Conservation (phyloP, 2,113 vertebrate species). For the Oncorhynchus gorbuscha region DNA sequence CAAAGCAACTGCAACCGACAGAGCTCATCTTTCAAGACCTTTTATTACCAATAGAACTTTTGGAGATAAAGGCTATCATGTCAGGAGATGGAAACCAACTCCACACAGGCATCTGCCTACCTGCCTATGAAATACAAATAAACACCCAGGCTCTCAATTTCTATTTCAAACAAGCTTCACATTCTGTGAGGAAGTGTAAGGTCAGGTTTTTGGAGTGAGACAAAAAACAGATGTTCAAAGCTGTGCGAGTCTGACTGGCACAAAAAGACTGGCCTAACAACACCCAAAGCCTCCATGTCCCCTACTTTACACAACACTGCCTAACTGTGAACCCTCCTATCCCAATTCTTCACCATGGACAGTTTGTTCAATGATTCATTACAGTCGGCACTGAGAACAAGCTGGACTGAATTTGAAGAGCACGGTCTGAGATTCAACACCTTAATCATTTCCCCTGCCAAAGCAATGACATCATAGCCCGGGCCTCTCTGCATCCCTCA, state of each 20-base stretch:
- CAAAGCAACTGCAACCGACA: neutral
- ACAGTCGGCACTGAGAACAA: neutral
- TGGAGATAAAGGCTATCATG: neutral
- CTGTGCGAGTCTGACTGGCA: neutral
- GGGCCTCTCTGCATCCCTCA: too few relatives aligned
- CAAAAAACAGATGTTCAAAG: neutral
- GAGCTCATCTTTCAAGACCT: neutral
- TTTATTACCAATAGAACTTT: neutral
- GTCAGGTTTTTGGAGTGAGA: neutral
- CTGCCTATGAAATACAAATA: neutral
- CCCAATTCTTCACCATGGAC: too few relatives aligned
- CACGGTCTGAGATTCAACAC: neutral
- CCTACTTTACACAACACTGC: too few relatives aligned
- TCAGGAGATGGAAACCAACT: neutral
- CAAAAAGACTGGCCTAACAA: too few relatives aligned
- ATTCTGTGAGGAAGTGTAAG: too few relatives aligned
- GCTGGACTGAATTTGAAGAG: neutral
- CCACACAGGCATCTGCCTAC: too few relatives aligned
- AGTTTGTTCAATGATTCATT: too few relatives aligned
- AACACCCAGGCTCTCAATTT: neutral
- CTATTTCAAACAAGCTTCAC: neutral
- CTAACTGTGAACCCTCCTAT: too few relatives aligned
- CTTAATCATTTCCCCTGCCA: constrained; percentile 1
- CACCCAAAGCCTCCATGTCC: too few relatives aligned
- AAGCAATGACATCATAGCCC: neutral